Conservation (phyloP, 2,113 vertebrate genomes). For the Sphyrna mokarran region DNA sequence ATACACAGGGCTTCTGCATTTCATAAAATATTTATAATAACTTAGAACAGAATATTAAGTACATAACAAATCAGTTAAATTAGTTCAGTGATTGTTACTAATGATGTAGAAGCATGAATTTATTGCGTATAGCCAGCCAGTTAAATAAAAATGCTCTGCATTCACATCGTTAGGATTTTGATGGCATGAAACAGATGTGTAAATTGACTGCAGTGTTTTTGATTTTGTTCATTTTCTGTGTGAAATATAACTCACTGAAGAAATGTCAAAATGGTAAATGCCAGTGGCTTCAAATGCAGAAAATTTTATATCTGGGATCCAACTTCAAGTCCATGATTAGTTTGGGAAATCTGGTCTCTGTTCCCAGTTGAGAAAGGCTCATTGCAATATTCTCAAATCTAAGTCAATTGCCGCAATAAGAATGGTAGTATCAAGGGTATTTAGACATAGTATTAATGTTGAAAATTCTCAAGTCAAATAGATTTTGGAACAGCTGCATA, state of each 20-base stretch:
- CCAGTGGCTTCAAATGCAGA: background rate
- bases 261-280: background rate
- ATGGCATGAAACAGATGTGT: background rate
- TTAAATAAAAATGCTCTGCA: background rate
- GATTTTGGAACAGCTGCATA: background rate
- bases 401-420: background rate
- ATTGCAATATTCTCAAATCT: conserved; percentile 21
- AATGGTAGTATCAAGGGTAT: background rate
- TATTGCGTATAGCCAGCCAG: background rate
- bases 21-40: conserved; percentile 11
- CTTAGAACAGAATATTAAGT: conserved; percentile 10
- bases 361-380: background rate
- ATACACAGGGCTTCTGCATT: background rate
- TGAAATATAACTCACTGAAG: conserved; percentile 16
- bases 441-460: background rate
- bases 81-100: conserved; percentile 11
- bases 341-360: background rate
- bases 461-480: background rate
- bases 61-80: background rate
- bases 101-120: background rate
- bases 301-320: background rate
- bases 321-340: background rate
- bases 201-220: background rate
- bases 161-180: background rate
- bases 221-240: conserved; percentile 19